Base-by-base conservation (phyloP, 2,113 vertebrate genomes). In the Lipophrys pholis region DNA sequence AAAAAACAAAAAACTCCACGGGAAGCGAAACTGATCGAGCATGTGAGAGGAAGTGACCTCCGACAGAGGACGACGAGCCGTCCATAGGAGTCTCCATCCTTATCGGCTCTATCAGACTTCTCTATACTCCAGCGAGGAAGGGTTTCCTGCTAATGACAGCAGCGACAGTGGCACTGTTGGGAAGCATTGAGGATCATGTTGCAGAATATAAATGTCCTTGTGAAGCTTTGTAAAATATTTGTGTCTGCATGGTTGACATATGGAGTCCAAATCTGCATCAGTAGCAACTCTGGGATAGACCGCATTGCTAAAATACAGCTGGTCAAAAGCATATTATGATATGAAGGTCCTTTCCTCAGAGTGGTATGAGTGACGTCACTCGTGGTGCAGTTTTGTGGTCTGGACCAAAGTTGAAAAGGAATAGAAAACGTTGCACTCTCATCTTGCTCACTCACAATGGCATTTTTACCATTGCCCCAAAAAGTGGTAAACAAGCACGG, bases 121-220 rank as follows among this genome's bases (percentile, higher is more conserved):
- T 70, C 73, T 64, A n/a, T 58, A 51, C 63, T 73, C 49, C 84
- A 69, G 78, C 53, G 35, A 43, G 35, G 65, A 68, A 67, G 74
- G 69, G 60, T 88, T 87, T 87, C 84, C 81, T 89, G 63, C 39
- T 61, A 17, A 67, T 77, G 82, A 84, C 61, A 61, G 41, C 74
- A 81, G 10, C 65, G 45, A 54, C 52, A 54, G 36, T 2, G 11
- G 48, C 68, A 82, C 68, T 76, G 48, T 69, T 55, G 73, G 73
- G 78, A 84, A 81, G 54, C 65, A 67, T 67, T 42, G 3, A 42
- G 49, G 76, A 78, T 90, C 80, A 65, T 40, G 56, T 21, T 58
- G 60, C 54, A 62, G 45, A 12, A 16, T 0, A 43, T 0, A 43
- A 73, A 87, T 78, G 39, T 56, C 87, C 85, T 89, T 89, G 83